phyloP scores from a whole-genome alignment of 2,113 vertebrate genomes.

The Lamprologus callipterus region DNA sequence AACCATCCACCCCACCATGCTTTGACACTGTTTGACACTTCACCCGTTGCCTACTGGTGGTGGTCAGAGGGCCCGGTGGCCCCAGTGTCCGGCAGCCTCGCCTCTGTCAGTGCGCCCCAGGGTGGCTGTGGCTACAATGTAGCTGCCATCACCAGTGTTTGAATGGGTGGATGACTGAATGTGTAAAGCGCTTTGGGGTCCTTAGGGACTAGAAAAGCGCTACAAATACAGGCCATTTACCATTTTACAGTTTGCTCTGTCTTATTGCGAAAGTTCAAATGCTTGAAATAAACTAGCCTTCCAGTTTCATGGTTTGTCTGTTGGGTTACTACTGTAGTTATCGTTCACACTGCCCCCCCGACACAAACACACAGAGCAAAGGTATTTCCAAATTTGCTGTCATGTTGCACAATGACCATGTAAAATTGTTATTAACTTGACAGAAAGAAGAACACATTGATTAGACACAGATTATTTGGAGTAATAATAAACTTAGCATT shows the following conservation, averaged over 20 bases:
- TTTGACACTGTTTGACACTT: neutral
- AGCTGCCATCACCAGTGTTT: neutral
- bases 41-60: rapidly evolving
- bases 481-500: neutral
- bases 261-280: neutral
- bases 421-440: neutral
- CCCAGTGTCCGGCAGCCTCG: neutral
- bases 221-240: neutral
- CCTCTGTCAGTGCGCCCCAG: neutral
- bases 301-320: neutral
- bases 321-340: neutral
- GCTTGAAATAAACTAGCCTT: neutral
- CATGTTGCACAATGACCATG: neutral
- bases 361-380: neutral
- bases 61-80: neutral
- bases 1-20: neutral
- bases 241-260: neutral
- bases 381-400: neutral
- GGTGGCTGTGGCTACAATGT: rapidly evolving
- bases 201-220: rapidly evolving
- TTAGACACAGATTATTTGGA: neutral
- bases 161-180: rapidly evolving
- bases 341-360: rapidly evolving
- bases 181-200: no score
- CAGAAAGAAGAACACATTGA: neutral